Conservation (phyloP, 2,113 vertebrate species). For the Baryphthengus martii region DNA sequence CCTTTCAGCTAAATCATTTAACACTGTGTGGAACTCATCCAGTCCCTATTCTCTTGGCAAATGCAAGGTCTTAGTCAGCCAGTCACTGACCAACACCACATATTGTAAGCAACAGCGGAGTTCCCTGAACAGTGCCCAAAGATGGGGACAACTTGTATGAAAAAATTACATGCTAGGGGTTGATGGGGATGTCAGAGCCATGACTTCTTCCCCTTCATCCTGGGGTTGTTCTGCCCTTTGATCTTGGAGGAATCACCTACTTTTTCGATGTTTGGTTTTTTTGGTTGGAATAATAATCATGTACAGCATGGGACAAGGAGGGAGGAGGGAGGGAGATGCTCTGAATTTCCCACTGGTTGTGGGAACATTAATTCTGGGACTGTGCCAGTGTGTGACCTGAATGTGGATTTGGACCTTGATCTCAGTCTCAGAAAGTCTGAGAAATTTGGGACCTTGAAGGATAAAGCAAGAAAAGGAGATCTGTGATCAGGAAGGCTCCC, state of each 20-base stretch:
- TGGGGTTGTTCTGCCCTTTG: background rate
- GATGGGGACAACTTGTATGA: background rate
- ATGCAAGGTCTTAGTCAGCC: background rate
- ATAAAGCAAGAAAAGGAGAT: background rate
- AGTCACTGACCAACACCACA: accelerated
- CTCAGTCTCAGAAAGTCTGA: background rate
- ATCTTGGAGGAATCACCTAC: background rate
- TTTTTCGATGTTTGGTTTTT: background rate
- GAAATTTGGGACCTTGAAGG: background rate
- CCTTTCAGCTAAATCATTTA: background rate
- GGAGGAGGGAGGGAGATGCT: background rate
- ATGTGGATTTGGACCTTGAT: background rate
- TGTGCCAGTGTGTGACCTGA: background rate
- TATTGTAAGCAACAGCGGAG: background rate
- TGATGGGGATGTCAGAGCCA: background rate
- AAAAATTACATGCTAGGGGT: background rate
- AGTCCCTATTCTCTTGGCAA: background rate
- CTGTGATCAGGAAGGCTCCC: background rate
- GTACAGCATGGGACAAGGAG: background rate
- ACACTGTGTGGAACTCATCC: background rate
- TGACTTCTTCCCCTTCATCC: background rate
- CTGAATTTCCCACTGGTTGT: background rate
- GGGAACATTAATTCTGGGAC: background rate
- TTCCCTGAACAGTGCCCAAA: background rate
- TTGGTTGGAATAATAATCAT: background rate